Evolutionary conservation across 2,113 vertebrate species (phyloP).

Genomic region (Podarcis raffonei): DNA sequence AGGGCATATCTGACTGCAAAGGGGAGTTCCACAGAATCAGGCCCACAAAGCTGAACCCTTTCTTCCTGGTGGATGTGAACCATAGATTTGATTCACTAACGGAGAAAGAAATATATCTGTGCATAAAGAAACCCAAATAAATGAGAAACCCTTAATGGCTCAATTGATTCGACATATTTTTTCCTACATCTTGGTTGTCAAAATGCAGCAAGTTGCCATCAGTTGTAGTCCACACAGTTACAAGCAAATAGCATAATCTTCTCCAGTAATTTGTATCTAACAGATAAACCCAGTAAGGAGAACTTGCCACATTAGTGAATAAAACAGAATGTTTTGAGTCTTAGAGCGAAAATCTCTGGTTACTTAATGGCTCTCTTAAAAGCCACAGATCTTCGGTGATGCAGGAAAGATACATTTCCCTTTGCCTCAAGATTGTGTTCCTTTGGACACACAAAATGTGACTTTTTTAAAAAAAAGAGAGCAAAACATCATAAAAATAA

Average conservation of each 20-base stretch:
- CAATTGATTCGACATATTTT: background rate
- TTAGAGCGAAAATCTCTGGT: constrained; percentile 18
- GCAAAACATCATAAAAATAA: constrained; percentile 49
- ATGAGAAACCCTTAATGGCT: background rate
- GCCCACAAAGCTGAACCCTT: too few species aligned
- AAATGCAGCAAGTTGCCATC: constrained; percentile 4
- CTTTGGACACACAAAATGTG: constrained; percentile 29
- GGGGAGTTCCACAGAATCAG: too few species aligned
- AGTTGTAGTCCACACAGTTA: constrained; percentile 6
- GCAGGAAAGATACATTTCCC: background rate
- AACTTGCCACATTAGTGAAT: constrained; percentile 30
- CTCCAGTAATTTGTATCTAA: constrained; percentile 5
- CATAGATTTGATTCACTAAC: too few species aligned
- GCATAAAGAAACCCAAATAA: background rate
- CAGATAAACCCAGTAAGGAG: constrained; percentile 35
- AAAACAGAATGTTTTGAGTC: constrained; percentile 23
- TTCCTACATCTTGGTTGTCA: constrained; percentile 4
- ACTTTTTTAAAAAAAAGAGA: constrained; percentile 48
- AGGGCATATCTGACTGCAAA: too few species aligned
- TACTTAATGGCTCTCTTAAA: constrained; percentile 34
- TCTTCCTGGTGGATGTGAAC: too few species aligned
- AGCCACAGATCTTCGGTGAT: background rate
- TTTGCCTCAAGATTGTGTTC: background rate
- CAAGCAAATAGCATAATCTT: constrained; percentile 32
- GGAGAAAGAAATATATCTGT: background rate